Conservation (phyloP, 2,888 invertebrate genomes). For the Spodoptera littoralis region DNA sequence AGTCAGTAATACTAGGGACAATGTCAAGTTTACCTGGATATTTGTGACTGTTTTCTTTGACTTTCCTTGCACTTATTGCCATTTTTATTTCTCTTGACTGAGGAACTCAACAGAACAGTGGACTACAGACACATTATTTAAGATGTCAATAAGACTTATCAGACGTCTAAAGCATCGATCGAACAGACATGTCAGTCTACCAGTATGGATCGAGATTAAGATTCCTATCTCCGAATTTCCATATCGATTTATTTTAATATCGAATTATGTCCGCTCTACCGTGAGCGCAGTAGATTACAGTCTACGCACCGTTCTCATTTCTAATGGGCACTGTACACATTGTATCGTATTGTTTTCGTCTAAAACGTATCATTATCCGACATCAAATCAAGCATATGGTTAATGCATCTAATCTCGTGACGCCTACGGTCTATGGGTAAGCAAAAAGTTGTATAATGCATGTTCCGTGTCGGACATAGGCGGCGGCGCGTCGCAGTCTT, state of each 20-base stretch:
- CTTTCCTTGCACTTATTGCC: too few relatives aligned
- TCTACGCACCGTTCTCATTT: constrained; percentile 23
- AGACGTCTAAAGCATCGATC: constrained; percentile 17
- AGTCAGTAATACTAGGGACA: not conserved
- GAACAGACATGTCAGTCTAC: constrained; percentile 19
- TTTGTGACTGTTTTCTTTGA: too few relatives aligned
- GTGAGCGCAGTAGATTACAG: constrained; percentile 40
- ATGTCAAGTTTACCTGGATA: too few relatives aligned
- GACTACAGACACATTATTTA: constrained; percentile 3
- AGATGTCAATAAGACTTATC: constrained; percentile 28
- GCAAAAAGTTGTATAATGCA: constrained; percentile 73
- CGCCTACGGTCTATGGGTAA: constrained; percentile 63
- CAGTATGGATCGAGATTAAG: constrained; percentile 32
- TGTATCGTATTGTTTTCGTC: constrained; percentile 55
- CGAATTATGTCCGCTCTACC: constrained; percentile 31
- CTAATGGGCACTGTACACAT: constrained; percentile 42
- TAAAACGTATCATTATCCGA: constrained; percentile 60
- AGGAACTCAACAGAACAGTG: not conserved
- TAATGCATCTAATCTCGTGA: constrained; percentile 59
- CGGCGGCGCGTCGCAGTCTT: constrained; percentile 66
- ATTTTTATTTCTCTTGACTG: not conserved
- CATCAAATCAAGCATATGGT: constrained; percentile 58
- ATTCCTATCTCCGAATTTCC: constrained; percentile 41
- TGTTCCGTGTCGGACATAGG: constrained; percentile 65
- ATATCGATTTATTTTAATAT: constrained; percentile 52